Evolutionary conservation across 2,113 vertebrate species (phyloP).

Genomic region (Cisticola juncidis): DNA sequence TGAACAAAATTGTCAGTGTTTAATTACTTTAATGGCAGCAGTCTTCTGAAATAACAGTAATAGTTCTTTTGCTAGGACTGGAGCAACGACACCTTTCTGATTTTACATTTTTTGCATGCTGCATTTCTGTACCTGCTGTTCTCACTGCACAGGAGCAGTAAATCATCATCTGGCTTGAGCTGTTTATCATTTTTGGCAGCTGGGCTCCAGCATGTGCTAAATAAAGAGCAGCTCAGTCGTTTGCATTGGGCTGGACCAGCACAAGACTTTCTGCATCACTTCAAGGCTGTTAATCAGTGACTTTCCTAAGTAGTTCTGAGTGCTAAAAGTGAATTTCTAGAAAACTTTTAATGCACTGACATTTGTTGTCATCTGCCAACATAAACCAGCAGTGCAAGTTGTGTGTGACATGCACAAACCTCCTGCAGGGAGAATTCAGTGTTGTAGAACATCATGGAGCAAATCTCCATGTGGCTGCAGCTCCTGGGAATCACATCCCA

Average conservation of each 20-base stretch:
- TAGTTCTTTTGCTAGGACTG: neutral
- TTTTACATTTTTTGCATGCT: neutral
- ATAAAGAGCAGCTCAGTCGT: neutral
- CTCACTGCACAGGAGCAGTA: neutral
- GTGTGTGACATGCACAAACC: accelerated
- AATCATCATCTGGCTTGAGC: neutral
- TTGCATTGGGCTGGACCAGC: neutral
- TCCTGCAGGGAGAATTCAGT: neutral
- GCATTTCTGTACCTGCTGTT: neutral
- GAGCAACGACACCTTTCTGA: neutral
- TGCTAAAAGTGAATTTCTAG: neutral
- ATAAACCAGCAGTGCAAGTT: neutral
- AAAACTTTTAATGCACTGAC: neutral
- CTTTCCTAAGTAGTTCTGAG: neutral
- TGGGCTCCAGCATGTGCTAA: neutral
- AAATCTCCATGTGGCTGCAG: neutral
- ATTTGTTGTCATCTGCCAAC: neutral
- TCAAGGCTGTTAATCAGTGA: neutral
- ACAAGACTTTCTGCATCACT: neutral
- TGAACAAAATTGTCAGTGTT: neutral
- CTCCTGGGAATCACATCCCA: too few species aligned
- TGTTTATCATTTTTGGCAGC: neutral
- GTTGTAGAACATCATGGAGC: neutral
- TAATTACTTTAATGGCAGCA: neutral
- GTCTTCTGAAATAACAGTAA: neutral